Percentiles rank a stretch among this genome's conserved stretches.
These are phyloP conservation scores for Rhinogobio ventralis DNA, from an alignment of 2,797 vertebrate species.

Conservation along the genomic window DNA sequence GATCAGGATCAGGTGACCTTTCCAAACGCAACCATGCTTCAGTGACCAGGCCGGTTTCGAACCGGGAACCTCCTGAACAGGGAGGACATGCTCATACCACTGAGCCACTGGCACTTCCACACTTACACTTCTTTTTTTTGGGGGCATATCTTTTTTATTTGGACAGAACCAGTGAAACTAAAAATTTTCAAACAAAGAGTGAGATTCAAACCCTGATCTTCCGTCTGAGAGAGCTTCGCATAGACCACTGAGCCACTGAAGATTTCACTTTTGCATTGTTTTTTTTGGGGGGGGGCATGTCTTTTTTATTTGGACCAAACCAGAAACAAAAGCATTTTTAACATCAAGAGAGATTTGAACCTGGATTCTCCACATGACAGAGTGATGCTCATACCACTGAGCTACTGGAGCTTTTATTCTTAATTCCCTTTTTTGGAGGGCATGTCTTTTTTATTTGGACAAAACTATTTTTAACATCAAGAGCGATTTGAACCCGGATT, in stretches of 20 bases:
- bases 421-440: too few relatives aligned
- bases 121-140: too few relatives aligned
- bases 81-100: not conserved
- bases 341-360: not conserved
- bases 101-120: not conserved
- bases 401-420: too few relatives aligned
- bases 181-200: too few relatives aligned
- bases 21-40: not conserved
- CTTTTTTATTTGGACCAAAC: not conserved
- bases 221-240: fast-evolving
- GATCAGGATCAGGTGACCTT: not conserved
- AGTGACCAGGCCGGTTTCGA: not conserved
- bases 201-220: not conserved
- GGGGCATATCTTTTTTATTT: too few relatives aligned
- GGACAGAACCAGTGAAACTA: too few relatives aligned
- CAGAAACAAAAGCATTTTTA: not conserved
- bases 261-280: fast-evolving
- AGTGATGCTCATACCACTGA: too few relatives aligned
- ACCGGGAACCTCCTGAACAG: not conserved
- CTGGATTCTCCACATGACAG: fast-evolving
- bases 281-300: not conserved
- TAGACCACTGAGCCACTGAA: not conserved
- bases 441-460: too few relatives aligned
- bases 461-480: too few relatives aligned
- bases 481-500: fast-evolving